Base-by-base conservation (phyloP, 1,140 invertebrate genomes). In the Pteromalus puparum region DNA sequence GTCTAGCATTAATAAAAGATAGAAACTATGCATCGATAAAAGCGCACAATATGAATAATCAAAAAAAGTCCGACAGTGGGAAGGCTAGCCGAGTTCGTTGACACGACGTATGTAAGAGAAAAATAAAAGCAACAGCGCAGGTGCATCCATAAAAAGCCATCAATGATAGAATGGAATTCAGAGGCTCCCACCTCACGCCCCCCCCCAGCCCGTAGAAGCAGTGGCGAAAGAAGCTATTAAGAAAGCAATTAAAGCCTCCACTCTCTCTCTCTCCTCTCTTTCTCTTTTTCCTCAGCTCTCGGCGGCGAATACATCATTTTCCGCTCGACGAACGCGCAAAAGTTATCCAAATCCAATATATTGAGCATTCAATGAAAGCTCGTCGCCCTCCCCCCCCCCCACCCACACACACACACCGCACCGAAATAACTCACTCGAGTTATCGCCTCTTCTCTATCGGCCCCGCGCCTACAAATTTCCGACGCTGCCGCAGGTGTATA, bases 381-480 rank as follows among this genome's bases (percentile, higher is more conserved):
- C 76, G 67, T 84, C 67, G 67, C 10, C 2, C 46, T 9, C 10
- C 26, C 38, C 26, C 3, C 2, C 30, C 30, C n/a, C n/a, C 42
- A 3, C 6, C 15, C 26, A 0, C 48, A 1, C 18, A 18, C 18
- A 53, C 18, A 15, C 48, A 15, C 48, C 13, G 48, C 48, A 53
- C 26, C 68, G 61, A 26, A 79, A 84, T 84, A 84, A 84, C 76
- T 84, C 76, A 79, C 67, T 79, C 76, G 75, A 77, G 82, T 84
- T 84, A 84, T 84, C 82, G 82, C 42, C 76, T 61, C 82, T 53
- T 24, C 65, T 61, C 81, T 28, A 42, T 77, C 61, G 53, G 28
- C 48, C n/a, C 26, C n/a, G 28, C 42, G 65, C 21, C 82, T 26
- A 79, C 82, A 83, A 83, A 83, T 83, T 83, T 74, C 75, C 1